Conservation (phyloP, 2,113 vertebrate genomes). For the Poecilia latipinna region DNA sequence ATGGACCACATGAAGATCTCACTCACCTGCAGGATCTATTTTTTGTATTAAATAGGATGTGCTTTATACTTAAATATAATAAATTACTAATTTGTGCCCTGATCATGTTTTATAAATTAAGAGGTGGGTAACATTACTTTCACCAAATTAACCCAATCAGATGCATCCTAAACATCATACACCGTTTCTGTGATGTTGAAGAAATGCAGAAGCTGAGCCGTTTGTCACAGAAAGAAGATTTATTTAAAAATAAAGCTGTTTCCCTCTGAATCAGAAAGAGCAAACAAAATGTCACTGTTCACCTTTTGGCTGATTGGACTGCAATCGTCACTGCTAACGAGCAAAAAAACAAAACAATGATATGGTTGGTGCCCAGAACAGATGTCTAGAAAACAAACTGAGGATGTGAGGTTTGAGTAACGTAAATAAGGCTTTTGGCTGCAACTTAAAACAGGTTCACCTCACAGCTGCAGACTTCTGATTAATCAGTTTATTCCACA, state of each 20-base stretch:
- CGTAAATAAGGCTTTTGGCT: conserved; percentile 34
- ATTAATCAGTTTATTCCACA: conserved; percentile 25
- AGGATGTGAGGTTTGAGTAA: background rate
- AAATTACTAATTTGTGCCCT: no score
- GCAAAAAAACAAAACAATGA: conserved; percentile 16
- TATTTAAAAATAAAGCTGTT: conserved; percentile 99
- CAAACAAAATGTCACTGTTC: conserved; percentile 13
- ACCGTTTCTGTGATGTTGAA: conserved; percentile 42
- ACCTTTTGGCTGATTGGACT: conserved; percentile 22
- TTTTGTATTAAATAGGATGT: no score
- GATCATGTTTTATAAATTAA: no score
- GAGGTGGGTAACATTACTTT: no score
- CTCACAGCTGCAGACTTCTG: background rate
- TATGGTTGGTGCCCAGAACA: background rate
- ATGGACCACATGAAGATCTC: no score
- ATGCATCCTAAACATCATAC: no score
- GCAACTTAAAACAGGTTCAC: background rate
- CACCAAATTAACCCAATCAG: no score
- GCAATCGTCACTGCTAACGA: background rate
- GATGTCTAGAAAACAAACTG: no score
- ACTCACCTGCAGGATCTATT: no score
- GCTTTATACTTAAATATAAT: no score
- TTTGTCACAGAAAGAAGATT: conserved; percentile 88
- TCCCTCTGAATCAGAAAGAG: conserved; percentile 78
- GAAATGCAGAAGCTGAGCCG: conserved; percentile 51